Evolutionary conservation across 2,797 vertebrate species (phyloP), one percentile per base, ranked within the genome.

Genomic region (Microctenopoma stevenorrisi): DNA sequence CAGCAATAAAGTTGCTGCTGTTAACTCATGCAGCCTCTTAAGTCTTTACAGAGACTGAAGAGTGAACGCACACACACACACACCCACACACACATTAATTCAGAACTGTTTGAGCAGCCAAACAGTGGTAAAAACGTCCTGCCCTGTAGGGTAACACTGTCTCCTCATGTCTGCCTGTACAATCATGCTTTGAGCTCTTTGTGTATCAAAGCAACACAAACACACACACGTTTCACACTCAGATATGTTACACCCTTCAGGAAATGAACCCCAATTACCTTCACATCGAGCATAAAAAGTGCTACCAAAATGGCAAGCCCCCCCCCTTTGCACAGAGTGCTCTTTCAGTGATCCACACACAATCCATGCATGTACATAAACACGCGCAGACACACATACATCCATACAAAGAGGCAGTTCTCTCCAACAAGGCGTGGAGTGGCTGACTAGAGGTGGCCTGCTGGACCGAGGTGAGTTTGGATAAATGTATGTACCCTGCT

Each of bases 201-300:
- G 64, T 64, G 7, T 55, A 69, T 67, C 37, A 7, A 44, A n/a
- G 53, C 56, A 25, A 26, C 59, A 56, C 42, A 26, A 61, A 62
- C 59, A 25, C 37, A 48, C 40, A 53, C 43, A n/a, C 15, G 9
- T 47, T 18, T 47, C 33, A 58, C 42, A 46, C 48, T 16, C 47
- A 63, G 68, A 68, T 42, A 46, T 9, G 12, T n/a, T 38, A 72
- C 69, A 78, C 13, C 25, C 42, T 71, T 59, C 74, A 86, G 84
- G 83, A 89, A 90, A 89, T 87, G 65, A 85, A 72, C 78, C 81
- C 76, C 65, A 84, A 44, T 87, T 89, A 90, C 78, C 75, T 83
- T 80, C 47, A 83, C 73, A 69, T 71, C n/a, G 28, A 70, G 74
- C 73, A 74, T 78, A 72, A 85, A 86, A 85, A 74, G 73, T 74